Evolutionary conservation across 1,140 invertebrate species (phyloP), one percentile per base, ranked within the genome.

Genomic region (Philotrypesis tridentata): DNA sequence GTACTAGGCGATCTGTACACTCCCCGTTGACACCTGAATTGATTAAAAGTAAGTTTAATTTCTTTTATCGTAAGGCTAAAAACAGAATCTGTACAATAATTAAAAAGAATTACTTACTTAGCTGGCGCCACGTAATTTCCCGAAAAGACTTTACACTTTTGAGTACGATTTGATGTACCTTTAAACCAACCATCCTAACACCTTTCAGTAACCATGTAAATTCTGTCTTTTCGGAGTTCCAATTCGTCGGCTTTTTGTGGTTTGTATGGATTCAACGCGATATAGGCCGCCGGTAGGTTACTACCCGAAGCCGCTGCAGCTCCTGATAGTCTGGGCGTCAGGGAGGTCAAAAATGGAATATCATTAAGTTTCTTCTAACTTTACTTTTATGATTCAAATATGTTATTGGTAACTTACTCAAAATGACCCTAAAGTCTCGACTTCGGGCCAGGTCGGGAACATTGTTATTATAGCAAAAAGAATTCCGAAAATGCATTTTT

Each of bases 171-270:
- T 7, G 95, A 95, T 3, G 96, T 97, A 1, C 98, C 98, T 89
- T 99, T 98, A 89, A 95, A 99, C 98, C 98, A 99, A 27, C 98
- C 98, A 92, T 99, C 98, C 85, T 98, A 96, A 91, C 98, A 98
- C 48, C 96, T 94, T 92, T 99, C 98, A 81, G 96, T 96, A 17
- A 99, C 97, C 90, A 96, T 97, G 87, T 99, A 98, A 80, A 98
- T 94, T 86, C 96, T 96, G 80, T 97, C 97, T 91, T 98, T 98
- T 85, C 94, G 94, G 31, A 99, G 90, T 89, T 98, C 97, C 55
- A 99, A 92, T 89, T 99, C 98, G 91, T 99, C 97, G 0, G 95
- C 93, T 90, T 99, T 98, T 87, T 97, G 95, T 6, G 98, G 97
- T 87, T 96, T 96, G 88, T 99, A 99, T 0, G 97, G 96, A 91